Conservation (phyloP, 2,113 vertebrate species). For the Dryoscopus gambensis region DNA sequence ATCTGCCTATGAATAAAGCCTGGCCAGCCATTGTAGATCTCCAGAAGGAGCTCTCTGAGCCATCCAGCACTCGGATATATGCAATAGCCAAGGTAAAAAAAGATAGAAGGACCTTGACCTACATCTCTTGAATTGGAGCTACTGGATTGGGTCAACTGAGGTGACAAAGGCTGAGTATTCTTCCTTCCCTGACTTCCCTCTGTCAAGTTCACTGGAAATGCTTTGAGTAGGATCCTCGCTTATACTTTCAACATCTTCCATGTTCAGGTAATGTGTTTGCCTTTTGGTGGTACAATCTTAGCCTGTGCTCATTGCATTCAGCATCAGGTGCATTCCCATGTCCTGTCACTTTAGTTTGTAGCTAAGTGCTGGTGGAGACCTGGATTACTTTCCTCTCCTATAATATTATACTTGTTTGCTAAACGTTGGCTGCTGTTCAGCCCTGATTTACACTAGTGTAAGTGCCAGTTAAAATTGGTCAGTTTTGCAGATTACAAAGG, state of each 20-base stretch:
- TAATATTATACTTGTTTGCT: background rate
- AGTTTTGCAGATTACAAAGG: background rate
- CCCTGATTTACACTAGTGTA: background rate
- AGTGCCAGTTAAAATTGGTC: background rate
- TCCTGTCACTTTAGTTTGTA: background rate
- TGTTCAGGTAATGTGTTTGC: background rate
- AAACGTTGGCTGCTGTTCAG: background rate
- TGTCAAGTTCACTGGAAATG: background rate
- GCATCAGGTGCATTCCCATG: background rate
- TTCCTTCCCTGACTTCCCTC: background rate
- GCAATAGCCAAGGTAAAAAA: conserved; percentile 88
- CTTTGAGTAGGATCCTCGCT: background rate
- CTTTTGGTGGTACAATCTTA: background rate
- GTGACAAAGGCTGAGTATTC: background rate
- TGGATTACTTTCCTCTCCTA: background rate
- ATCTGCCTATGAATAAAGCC: conserved; percentile 86
- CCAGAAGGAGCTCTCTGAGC: conserved; percentile 82
- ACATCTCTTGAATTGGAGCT: background rate
- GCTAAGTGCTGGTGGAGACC: background rate
- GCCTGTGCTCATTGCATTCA: background rate
- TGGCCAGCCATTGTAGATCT: conserved; percentile 80
- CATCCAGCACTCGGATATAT: conserved; percentile 87
- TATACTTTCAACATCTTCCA: background rate
- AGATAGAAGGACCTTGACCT: background rate
- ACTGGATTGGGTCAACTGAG: background rate